Evolutionary conservation across 30 jellyfish, hydroid and myxozoan genomes (phyloP), one percentile per base, ranked within the genome.

Genomic region (Mastigias papua): DNA sequence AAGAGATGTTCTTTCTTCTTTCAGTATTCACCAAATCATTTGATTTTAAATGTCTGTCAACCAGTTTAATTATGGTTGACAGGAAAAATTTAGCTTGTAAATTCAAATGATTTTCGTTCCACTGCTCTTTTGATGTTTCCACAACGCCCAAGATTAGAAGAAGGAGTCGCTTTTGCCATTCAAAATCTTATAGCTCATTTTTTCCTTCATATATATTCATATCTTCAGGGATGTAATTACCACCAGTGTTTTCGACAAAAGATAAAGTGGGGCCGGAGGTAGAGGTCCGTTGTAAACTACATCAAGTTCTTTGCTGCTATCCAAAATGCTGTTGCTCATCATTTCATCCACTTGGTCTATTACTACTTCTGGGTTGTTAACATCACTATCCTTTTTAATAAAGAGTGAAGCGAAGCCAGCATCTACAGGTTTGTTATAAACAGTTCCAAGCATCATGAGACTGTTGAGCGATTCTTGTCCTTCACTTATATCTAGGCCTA

Each of bases 341-440:
- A 11, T 54, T 0, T 54, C 67, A 54, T 54, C 67, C 67, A 54
- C 25, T 54, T 21, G 67, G 67, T 54, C 25, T 21, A 19, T 54
- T 54, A 11, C 67, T 54, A 19, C 27, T 6, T 54, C 67, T 54
- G 0, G 67, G 27, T 54, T 65, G 76, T 65, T 32, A 65, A 28
- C 76, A 65, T 32, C 76, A 25, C 23, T 65, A 65, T 65, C 37
- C 76, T 65, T 32, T 0, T 65, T 0, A 65, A 65, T 25, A 65
- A 65, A 65, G 23, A 65, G 76, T 65, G 76, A 65, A 65, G 76
- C 6, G 76, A 65, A 46, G 50, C 76, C 76, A 65, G 76, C 76
- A 20, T 37, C 50, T 26, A 46, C 23, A 46, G 76, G 76, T 32
- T 65, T 65, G 46, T 65, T 65, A 26, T 65, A 65, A 65, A 65